Base-by-base conservation (phyloP, 2,797 vertebrate species). In the Potorous gilbertii region DNA sequence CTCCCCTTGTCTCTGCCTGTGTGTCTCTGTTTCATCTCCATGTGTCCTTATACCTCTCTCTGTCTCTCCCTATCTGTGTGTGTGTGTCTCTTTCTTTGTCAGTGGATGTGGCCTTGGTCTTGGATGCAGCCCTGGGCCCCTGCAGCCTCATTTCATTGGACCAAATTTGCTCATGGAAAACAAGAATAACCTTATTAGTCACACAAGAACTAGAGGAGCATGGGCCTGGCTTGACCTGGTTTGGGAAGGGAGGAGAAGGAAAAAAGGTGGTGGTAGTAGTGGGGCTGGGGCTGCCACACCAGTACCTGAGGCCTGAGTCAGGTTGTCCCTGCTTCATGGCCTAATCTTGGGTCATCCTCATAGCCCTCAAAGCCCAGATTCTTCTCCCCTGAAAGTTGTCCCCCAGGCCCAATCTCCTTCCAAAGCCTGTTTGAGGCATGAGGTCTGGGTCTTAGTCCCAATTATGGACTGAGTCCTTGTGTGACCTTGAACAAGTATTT, bases 71-170 rank as follows among this genome's bases (percentile, higher is more conserved):
- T 81, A 16, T 81, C 16, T 74, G 1, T 74, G 2, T 59, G 56
- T 56, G 56, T 56, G 55, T 14, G 11, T 62, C 14, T 81, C 66
- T 40, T n/a, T 74, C 6, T 81, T 24, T 81, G 59, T 40, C n/a
- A 40, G 74, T 87, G 40, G 40, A 46, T 87, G 12, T 27, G 74
- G 74, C 74, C 40, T 27, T 46, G 74, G 74, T 21, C 74, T 87
- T 87, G 40, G 40, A 50, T 50, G 40, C 29, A 92, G 89, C 87
- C 91, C 93, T 87, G 54, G 95, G 96, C 95, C 96, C 92, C 95
- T 94, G 54, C 93, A 92, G 96, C 90, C 66, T 97, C 93, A 95
- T 97, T 97, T 96, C 97, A 96, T 98, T 98, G 97, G 93, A 56
- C 93, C n/a, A 0, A 97, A 96, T 98, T 97, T 96, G 62, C 95